Percentiles rank a stretch among this genome's conserved stretches.
These are phyloP conservation scores for Agrochola circellaris DNA, from an alignment of 2,888 invertebrate species.

Conservation along the genomic window DNA sequence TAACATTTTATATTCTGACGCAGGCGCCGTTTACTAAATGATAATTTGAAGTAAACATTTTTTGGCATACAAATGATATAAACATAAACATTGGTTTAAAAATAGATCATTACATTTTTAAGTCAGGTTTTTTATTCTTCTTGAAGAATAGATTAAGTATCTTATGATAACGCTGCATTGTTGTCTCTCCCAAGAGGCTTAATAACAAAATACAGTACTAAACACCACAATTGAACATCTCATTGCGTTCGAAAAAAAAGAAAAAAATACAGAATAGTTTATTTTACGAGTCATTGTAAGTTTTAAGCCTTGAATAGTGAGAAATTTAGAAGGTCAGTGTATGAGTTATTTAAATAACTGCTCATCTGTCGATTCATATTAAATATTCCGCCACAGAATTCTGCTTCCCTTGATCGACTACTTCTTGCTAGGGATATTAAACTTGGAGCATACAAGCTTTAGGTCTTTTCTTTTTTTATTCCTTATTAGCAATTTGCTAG, in stretches of 20 bases:
- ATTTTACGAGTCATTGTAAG: neutral
- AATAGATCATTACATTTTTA: conserved; percentile 1
- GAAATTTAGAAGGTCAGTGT: conserved; percentile 3
- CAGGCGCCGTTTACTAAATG: conserved; percentile 1
- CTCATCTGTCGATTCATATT: neutral
- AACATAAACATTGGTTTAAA: conserved; percentile 14
- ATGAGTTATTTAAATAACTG: conserved; percentile 23
- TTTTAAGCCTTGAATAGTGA: conserved; percentile 1
- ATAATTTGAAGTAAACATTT: conserved; percentile 26
- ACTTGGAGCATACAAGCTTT: neutral
- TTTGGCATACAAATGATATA: conserved; percentile 4
- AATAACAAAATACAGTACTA: neutral
- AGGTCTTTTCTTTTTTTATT: neutral
- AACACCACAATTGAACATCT: neutral
- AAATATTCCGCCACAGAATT: conserved; percentile 31
- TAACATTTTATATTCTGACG: conserved; percentile 31
- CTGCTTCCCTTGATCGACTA: neutral
- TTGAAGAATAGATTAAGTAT: neutral
- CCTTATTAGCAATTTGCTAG: neutral
- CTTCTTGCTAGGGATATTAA: conserved; percentile 25
- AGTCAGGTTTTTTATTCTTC: neutral
- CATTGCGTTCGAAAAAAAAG: neutral
- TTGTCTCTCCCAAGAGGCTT: neutral
- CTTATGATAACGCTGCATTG: neutral
- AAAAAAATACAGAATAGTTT: neutral